Conservation (phyloP, 2,113 vertebrate species). For the Trochalopteron elliotii region DNA sequence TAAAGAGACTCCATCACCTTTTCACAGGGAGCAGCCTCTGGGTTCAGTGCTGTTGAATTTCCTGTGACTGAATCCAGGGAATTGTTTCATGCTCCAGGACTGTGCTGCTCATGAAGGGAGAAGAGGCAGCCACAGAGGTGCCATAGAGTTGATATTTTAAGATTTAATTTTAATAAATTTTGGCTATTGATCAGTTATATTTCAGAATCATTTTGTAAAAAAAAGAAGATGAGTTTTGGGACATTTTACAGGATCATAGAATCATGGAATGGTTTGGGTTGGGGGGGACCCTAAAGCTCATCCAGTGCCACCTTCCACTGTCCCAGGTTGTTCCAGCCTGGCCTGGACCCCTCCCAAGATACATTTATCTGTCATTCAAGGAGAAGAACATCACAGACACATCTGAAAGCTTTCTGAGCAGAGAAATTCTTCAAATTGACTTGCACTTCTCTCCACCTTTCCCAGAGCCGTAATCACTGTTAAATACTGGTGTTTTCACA, state of each 20-base stretch:
- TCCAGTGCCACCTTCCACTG: accelerated
- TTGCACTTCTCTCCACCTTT: background rate
- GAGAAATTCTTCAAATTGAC: background rate
- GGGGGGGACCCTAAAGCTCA: background rate
- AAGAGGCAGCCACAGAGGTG: background rate
- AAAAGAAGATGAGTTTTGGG: background rate
- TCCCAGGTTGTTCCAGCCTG: accelerated
- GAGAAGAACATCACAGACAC: background rate
- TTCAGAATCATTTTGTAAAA: no score
- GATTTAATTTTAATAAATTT: background rate
- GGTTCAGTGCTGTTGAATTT: background rate
- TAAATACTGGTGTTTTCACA: background rate
- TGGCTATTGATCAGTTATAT: background rate
- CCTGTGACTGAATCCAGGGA: background rate
- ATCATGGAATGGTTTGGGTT: background rate
- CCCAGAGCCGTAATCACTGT: background rate
- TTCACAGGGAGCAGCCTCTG: background rate
- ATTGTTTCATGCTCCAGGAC: background rate
- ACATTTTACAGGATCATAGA: background rate
- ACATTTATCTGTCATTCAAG: background rate
- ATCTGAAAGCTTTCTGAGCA: background rate
- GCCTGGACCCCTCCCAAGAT: background rate
- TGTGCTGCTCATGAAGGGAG: background rate
- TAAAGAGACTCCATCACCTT: background rate
- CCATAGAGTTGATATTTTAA: background rate